Conservation (phyloP, 2,797 vertebrate species). For the Buphagus erythrorhynchus region DNA sequence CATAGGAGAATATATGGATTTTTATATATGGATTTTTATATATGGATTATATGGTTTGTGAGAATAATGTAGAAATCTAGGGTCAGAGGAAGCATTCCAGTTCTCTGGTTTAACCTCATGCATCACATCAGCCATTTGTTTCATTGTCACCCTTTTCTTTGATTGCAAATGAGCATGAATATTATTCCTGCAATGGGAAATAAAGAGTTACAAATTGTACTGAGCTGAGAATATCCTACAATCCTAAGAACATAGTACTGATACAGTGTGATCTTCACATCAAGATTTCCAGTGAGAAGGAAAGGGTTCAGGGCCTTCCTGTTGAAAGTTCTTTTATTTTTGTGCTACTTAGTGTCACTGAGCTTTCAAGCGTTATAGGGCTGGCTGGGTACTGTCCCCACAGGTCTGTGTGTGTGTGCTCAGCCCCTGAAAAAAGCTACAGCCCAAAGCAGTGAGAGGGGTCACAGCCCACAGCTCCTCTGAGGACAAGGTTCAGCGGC, state of each 20-base stretch:
- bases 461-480: not conserved
- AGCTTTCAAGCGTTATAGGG: not conserved
- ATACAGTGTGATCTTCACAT: fast-evolving
- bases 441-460: not conserved
- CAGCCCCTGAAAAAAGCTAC: not conserved
- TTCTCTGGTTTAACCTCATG: not conserved
- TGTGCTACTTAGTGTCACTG: not conserved
- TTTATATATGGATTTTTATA: not conserved
- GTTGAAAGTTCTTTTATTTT: not conserved
- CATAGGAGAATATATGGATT: not conserved
- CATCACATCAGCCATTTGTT: not conserved
- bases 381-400: not conserved
- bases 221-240: not conserved
- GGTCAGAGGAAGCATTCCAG: not conserved
- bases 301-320: not conserved
- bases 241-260: not conserved
- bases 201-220: not conserved
- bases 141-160: not conserved
- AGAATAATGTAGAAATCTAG: not conserved
- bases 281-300: not conserved
- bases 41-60: not conserved
- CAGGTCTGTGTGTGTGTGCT: not conserved
- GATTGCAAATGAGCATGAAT: not conserved
- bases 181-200: not conserved
- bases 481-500: not conserved